phyloP scores from a whole-genome alignment of 2,113 vertebrate genomes.

The Platysteira castanea region DNA sequence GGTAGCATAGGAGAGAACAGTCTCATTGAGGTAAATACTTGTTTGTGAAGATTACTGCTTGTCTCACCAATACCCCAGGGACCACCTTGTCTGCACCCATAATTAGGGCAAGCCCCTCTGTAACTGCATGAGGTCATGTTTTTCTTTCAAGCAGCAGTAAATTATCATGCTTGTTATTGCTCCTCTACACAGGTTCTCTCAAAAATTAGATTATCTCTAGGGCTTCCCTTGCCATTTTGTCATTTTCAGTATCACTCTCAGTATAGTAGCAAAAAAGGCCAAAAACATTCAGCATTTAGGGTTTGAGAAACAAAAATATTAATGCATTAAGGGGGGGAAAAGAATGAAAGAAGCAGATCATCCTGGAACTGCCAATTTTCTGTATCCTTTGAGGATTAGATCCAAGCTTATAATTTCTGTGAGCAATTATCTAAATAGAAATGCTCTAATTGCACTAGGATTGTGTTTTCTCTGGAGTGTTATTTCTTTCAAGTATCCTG shows the following conservation, averaged over 20 bases:
- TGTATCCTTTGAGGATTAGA: constrained; percentile 54
- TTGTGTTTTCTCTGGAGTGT: constrained; percentile 65
- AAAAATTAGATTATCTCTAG: constrained; percentile 34
- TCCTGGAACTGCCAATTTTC: constrained; percentile 51
- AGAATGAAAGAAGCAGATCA: background rate
- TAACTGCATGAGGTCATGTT: constrained; percentile 47
- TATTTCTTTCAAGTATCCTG: constrained; percentile 59
- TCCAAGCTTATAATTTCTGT: constrained; percentile 65
- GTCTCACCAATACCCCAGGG: constrained; percentile 23
- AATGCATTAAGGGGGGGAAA: background rate
- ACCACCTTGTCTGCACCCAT: constrained; percentile 16
- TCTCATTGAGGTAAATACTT: background rate
- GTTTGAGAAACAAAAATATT: background rate
- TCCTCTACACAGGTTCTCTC: background rate
- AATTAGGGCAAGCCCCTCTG: constrained; percentile 32
- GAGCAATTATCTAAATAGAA: constrained; percentile 69
- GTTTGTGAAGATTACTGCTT: background rate
- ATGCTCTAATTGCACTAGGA: constrained; percentile 70
- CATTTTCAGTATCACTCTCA: background rate
- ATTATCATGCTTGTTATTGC: constrained; percentile 30
- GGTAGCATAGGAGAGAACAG: background rate
- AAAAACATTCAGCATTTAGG: background rate
- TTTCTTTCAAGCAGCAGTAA: constrained; percentile 31
- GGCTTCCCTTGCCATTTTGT: constrained; percentile 13
- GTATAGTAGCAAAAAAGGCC: background rate